Evolutionary conservation across 1,140 invertebrate genomes (phyloP).

Genomic region (Hyles euphorbiae): DNA sequence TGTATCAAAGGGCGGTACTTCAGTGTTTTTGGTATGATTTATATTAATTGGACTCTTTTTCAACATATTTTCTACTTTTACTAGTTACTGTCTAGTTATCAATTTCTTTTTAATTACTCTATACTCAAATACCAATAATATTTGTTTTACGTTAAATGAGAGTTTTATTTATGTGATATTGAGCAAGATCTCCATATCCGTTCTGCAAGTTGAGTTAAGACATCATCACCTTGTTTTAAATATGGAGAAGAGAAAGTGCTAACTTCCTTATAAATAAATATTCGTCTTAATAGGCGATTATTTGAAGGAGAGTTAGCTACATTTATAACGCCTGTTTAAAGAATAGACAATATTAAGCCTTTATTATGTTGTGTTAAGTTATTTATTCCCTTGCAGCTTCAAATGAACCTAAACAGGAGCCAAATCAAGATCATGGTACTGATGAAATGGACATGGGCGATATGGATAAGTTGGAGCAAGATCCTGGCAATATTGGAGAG

Average conservation of each 20-base stretch:
- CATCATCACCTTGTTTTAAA: conserved; percentile 62
- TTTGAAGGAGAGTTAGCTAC: conserved; percentile 22
- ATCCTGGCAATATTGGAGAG: conserved; percentile 81
- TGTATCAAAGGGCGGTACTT: too few relatives aligned
- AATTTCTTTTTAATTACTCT: too few relatives aligned
- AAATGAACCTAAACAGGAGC: conserved; percentile 47
- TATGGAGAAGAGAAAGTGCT: conserved; percentile 55
- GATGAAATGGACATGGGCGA: conserved; percentile 88
- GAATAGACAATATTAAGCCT: background rate
- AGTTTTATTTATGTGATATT: background rate
- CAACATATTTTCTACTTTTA: background rate
- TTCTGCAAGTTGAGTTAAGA: conserved; percentile 67
- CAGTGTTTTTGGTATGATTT: too few relatives aligned
- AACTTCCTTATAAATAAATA: conserved; percentile 9
- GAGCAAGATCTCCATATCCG: conserved; percentile 42
- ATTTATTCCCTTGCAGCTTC: conserved; percentile 16
- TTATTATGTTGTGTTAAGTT: background rate
- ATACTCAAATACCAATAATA: too few relatives aligned
- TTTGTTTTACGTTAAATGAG: too few relatives aligned
- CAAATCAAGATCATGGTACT: conserved; percentile 46
- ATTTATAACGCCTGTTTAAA: conserved; percentile 8
- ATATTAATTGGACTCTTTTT: background rate
- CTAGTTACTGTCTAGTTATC: too few relatives aligned
- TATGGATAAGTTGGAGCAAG: conserved; percentile 88
- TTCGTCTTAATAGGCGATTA: conserved; percentile 6